Conservation (phyloP, 2,113 vertebrate genomes). For the Carassius gibelio region DNA sequence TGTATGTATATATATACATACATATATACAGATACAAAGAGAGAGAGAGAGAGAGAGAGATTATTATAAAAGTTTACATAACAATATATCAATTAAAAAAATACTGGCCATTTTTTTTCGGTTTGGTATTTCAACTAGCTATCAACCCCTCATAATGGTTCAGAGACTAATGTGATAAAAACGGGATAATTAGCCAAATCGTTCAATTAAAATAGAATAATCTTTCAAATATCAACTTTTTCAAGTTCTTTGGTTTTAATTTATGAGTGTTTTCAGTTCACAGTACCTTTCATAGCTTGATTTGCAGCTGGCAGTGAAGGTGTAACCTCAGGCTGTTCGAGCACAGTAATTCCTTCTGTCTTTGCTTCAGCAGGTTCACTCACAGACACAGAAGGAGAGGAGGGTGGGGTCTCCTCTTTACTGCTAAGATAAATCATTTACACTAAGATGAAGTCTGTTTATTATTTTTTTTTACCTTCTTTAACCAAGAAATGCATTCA, state of each 20-base stretch:
- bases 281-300: conserved; percentile 79
- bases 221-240: background rate
- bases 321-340: conserved; percentile 68
- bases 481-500: background rate
- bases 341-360: conserved; percentile 67
- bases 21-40: no score
- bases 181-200: background rate
- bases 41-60: no score
- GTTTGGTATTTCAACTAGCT: no score
- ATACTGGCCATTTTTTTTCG: no score
- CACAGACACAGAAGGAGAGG: conserved; percentile 34
- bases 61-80: no score
- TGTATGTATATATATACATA: background rate
- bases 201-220: background rate
- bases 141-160: no score
- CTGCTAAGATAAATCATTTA: conserved; percentile 51
- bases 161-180: no score
- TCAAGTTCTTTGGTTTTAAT: background rate
- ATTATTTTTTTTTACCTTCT: background rate
- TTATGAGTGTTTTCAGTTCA: background rate
- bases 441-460: background rate
- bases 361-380: conserved; percentile 56
- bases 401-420: conserved; percentile 54
- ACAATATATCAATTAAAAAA: no score
- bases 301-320: conserved; percentile 67